Evolutionary conservation across 2,888 invertebrate species (phyloP).

Genomic region (Sussaba pulchella): DNA sequence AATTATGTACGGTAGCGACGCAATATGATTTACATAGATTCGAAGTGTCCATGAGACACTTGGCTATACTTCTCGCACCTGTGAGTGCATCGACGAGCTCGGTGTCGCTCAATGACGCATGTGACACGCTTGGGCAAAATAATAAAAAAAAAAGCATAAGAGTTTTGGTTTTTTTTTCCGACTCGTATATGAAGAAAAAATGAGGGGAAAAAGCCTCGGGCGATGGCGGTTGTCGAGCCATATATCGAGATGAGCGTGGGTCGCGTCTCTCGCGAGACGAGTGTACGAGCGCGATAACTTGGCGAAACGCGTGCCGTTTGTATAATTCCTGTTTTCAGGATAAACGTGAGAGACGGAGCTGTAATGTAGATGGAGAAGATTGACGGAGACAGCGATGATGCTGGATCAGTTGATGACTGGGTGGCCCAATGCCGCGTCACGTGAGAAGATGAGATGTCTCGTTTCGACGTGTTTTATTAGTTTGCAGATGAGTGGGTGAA

Average conservation of each 20-base stretch:
- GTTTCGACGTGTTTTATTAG: slow-evolving; percentile 27
- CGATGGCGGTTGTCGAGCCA: slow-evolving; percentile 57
- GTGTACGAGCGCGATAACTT: slow-evolving; percentile 14
- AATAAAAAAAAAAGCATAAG: slow-evolving; percentile 23
- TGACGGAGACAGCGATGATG: slow-evolving; percentile 18
- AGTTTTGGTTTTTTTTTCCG: too few relatives aligned
- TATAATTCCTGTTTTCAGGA: slow-evolving; percentile 57
- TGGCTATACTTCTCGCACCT: slow-evolving; percentile 46
- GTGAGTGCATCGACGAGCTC: slow-evolving; percentile 56
- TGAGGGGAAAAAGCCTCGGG: slow-evolving; percentile 49
- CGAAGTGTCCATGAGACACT: slow-evolving; percentile 26
- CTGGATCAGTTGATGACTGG: slow-evolving; percentile 1
- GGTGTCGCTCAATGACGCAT: slow-evolving; percentile 49
- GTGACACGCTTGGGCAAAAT: slow-evolving; percentile 47
- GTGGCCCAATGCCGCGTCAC: slow-evolving; percentile 24
- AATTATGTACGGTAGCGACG: slow-evolving; percentile 3
- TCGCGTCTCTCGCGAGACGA: slow-evolving; percentile 36
- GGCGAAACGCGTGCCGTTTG: slow-evolving; percentile 17
- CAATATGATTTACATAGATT: slow-evolving; percentile 34
- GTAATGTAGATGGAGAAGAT: slow-evolving; percentile 12
- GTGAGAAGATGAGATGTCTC: slow-evolving; percentile 43
- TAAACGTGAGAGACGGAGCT: slow-evolving; percentile 41
- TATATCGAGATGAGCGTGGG: slow-evolving; percentile 63
- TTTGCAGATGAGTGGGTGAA: slow-evolving; percentile 53
- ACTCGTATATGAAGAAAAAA: slow-evolving; percentile 21